phyloP scores from a whole-genome alignment of 2,797 vertebrate genomes.

The Microchirus variegatus region DNA sequence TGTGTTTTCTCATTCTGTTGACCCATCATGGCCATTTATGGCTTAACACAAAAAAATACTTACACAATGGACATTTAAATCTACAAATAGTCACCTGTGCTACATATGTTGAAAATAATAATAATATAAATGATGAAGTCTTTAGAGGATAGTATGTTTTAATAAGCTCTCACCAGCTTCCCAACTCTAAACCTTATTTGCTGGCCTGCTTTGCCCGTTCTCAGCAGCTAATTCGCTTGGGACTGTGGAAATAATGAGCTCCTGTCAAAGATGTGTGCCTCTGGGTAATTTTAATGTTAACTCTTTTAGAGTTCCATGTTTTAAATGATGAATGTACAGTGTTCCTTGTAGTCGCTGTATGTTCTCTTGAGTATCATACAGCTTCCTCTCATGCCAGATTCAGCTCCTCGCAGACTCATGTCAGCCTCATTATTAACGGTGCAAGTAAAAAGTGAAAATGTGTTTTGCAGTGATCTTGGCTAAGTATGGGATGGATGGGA shows the following conservation, averaged over 20 bases:
- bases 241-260: constrained; percentile 23
- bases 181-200: neutral
- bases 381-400: constrained; percentile 5
- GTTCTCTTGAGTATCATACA: neutral
- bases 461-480: constrained; percentile 88
- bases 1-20: too few relatives aligned
- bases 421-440: neutral
- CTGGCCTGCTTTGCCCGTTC: constrained; percentile 12
- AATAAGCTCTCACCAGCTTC: neutral
- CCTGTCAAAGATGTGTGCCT: constrained; percentile 2
- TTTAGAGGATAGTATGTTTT: neutral
- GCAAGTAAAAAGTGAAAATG: neutral
- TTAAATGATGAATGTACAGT: constrained; percentile 19
- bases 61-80: too few relatives aligned
- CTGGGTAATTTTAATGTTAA: constrained; percentile 16
- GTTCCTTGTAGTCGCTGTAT: neutral
- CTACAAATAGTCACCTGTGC: neutral
- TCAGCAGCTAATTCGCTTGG: neutral
- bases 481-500: constrained; percentile 94
- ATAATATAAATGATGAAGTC: neutral
- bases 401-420: constrained; percentile 1
- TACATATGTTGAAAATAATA: constrained; percentile 1
- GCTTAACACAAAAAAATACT: too few relatives aligned
- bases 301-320: neutral
- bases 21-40: too few relatives aligned